A percentile compares a stretch with the other conserved stretches of the same genome.
These are phyloP conservation scores for Lordiphosa andalusiaca DNA, from an alignment of 2,888 invertebrate species.

Conservation along the genomic window DNA sequence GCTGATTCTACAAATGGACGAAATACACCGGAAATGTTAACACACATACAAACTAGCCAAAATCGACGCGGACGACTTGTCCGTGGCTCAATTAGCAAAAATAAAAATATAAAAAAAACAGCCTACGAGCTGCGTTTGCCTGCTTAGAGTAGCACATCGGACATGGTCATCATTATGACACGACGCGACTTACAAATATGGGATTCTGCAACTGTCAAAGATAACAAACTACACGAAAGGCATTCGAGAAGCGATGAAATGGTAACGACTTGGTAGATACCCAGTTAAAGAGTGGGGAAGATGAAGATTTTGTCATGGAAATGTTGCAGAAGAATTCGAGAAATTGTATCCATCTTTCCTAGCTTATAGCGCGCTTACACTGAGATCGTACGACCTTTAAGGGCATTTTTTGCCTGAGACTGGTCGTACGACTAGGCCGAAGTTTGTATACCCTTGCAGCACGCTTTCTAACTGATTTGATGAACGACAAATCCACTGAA, in stretches of 20 bases:
- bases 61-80: conserved; percentile 48
- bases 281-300: no score
- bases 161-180: conserved; percentile 57
- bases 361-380: no score
- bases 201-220: conserved; percentile 23
- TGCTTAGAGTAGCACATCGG: conserved; percentile 29
- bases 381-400: no score
- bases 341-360: no score
- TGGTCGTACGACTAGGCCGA: no score
- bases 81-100: conserved; percentile 60
- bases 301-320: no score
- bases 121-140: conserved; percentile 50
- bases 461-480: no score
- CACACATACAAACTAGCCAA: conserved; percentile 57
- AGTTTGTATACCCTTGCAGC: no score
- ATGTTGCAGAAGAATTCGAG: no score
- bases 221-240: conserved; percentile 29
- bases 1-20: conserved; percentile 59
- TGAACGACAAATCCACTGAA: no score
- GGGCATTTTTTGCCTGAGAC: no score
- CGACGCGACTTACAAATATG: conserved; percentile 8
- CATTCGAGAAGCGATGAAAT: not conserved
- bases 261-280: not conserved
- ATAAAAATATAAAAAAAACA: conserved; percentile 35
- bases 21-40: conserved; percentile 66